Percentiles rank a stretch among this genome's conserved stretches.
Evolutionary conservation across 1,140 invertebrate species (phyloP).

Genomic region (Bactericera cockerelli): DNA sequence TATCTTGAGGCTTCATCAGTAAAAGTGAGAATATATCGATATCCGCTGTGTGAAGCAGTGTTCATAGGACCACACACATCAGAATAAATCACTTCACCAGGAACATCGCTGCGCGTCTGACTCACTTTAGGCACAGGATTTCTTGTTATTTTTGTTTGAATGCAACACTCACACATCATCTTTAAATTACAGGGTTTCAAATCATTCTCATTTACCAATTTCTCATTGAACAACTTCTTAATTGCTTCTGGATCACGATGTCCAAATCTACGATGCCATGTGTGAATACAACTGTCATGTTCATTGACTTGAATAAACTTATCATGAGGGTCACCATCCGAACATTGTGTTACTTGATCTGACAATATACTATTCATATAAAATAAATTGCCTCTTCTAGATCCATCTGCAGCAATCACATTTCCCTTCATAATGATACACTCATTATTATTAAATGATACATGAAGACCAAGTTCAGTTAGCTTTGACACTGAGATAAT

Average conservation of each 20-base stretch:
- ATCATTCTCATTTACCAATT: slow-evolving; percentile 15
- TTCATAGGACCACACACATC: neutral
- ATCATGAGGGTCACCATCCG: neutral
- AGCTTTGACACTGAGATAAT: neutral
- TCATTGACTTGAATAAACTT: neutral
- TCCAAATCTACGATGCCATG: slow-evolving; percentile 21
- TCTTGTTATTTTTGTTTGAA: neutral
- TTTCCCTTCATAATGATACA: neutral
- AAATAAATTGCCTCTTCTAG: neutral
- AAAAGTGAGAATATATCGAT: neutral
- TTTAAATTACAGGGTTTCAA: slow-evolving; percentile 12
- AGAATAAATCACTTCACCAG: neutral
- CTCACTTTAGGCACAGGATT: neutral
- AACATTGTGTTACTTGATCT: neutral
- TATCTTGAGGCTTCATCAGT: neutral
- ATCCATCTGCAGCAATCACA: neutral
- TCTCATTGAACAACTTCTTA: slow-evolving; percentile 14
- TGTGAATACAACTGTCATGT: slow-evolving; percentile 16
- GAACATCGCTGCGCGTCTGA: neutral
- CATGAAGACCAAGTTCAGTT: neutral
- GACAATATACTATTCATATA: neutral
- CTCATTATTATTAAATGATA: neutral
- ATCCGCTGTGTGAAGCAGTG: neutral
- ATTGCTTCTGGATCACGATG: slow-evolving; percentile 20
- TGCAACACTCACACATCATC: neutral